Evolutionary conservation across 2,113 vertebrate species (phyloP).

Genomic region (Oenanthe melanoleuca): DNA sequence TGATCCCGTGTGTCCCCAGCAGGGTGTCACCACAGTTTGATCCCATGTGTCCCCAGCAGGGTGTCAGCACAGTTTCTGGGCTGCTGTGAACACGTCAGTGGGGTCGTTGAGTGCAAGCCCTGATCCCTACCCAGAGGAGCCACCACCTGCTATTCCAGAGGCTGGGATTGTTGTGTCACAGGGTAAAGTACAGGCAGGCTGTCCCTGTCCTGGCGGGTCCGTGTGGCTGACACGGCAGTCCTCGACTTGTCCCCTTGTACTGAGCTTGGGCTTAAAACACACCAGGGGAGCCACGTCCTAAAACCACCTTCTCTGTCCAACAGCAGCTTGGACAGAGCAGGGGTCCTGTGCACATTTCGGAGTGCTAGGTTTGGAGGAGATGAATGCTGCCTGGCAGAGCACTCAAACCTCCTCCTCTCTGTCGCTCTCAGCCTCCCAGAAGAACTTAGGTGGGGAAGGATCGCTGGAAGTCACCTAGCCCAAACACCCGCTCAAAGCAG

Average conservation of each 20-base stretch:
- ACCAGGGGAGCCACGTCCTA: rapidly evolving
- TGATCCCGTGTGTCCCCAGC: not conserved
- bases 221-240: not conserved
- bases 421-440: not conserved
- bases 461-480: not conserved
- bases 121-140: rapidly evolving
- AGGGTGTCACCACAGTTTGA: not conserved
- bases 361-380: not conserved
- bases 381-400: not conserved
- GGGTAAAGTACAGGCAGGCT: not conserved
- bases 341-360: too few species aligned
- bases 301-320: rapidly evolving
- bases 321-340: not conserved
- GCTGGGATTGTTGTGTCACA: not conserved
- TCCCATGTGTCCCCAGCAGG: not conserved
- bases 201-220: rapidly evolving
- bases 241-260: not conserved
- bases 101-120: not conserved
- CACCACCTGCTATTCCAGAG: not conserved
- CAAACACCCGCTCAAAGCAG: not conserved
- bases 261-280: not conserved
- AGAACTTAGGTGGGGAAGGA: not conserved
- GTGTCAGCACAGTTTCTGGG: not conserved
- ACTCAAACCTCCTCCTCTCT: not conserved
- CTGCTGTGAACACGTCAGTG: not conserved